Evolutionary conservation across 2,113 vertebrate species (phyloP), one percentile per base, ranked within the genome.

Genomic region (Zapornia atra): DNA sequence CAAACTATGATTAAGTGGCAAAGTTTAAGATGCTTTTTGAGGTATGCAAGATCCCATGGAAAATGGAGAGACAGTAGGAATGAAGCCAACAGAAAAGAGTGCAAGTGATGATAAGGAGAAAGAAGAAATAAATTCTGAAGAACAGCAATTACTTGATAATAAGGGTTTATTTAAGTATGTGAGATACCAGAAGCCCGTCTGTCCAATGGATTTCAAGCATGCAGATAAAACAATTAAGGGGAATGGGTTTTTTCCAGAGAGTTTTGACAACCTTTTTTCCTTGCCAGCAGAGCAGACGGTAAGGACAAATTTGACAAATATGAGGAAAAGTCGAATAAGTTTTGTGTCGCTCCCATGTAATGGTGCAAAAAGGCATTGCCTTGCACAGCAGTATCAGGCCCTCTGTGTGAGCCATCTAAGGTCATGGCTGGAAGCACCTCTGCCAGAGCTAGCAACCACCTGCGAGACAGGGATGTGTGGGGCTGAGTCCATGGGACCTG

Each of bases 1-100:
- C 68, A 96, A 92, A 90, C 77, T 56, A 34, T 75, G 42, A 88
- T 96, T 95, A 92, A 94, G 86, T 72, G 42, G 72, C 0, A 5
- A 91, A 82, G 80, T 91, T 95, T 76, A 94, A 95, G 80, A 89
- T 92, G 69, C 48, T 91, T 69, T 96, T 72, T 91, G 92, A 96
- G 90, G 95, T 92, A 96, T 86, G 83, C 60, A 88, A 70, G 65
- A 51, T 71, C 38, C 86, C n/a, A 60, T 94, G 95, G 64, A 96
- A 96, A 96, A 92, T 46, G 28, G 56, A 73, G 40, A 94, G 18
- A 66, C 36, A 93, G 71, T 68, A 93, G 68, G 40, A 92, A 84
- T 57, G 60, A 82, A 90, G 86, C 82, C 82, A 96, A 72, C 36
- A 95, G 72, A 93, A 88, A 81, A 93, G 64, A 94, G 80, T 95